Base-by-base conservation (phyloP, 2,797 vertebrate species). In the Coregonus suidteri region DNA sequence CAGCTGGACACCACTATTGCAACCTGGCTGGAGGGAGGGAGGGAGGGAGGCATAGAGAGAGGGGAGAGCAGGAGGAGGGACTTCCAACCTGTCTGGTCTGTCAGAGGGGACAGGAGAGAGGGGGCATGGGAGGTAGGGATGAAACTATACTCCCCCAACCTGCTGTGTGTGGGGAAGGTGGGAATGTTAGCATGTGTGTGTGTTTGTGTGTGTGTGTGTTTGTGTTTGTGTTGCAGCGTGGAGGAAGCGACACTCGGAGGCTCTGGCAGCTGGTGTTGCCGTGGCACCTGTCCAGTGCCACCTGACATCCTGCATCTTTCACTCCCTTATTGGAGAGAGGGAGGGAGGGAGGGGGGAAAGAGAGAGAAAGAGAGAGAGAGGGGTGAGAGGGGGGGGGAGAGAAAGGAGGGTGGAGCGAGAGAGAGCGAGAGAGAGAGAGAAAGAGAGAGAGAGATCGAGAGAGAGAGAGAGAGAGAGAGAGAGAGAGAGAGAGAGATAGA, bases 291-390 rank as follows among this genome's bases (percentile, higher is more conserved):
- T 95, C 94, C 94, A 96, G 91, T 89, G 88, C 93, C 93, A 93
- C 86, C 91, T 93, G 92, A 93, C 90, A 93, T 94, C 92, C 93
- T 94, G 94, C 93, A 95, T 95, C 92, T 93, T 95, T 95, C 94
- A 95, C 94, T 94, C 91, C 92, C 92, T 93, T 94, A 95, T 96
- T 95, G 93, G 95, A 94, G 93, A 88, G 92, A 93, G 93, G 75
- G 6, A 14, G 51, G 4, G 41, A 41, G 35, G 4, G 3, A 31
- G n/a, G 73, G 78, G 56, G 2, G 69, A 71, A 75, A 76, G 82
- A 56, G 87, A 81, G 77, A 4, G 83, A 35, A 35, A 35, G 35
- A 35, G 35, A 35, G 35, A 35, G 4, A 4, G 4, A 35, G 35
- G 35, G 35, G 35, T 1, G 37, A 7, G 1, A 0, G 37, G 1